Base-by-base conservation (phyloP, 2,797 vertebrate genomes). In the Odontamblyopus rebecca region DNA sequence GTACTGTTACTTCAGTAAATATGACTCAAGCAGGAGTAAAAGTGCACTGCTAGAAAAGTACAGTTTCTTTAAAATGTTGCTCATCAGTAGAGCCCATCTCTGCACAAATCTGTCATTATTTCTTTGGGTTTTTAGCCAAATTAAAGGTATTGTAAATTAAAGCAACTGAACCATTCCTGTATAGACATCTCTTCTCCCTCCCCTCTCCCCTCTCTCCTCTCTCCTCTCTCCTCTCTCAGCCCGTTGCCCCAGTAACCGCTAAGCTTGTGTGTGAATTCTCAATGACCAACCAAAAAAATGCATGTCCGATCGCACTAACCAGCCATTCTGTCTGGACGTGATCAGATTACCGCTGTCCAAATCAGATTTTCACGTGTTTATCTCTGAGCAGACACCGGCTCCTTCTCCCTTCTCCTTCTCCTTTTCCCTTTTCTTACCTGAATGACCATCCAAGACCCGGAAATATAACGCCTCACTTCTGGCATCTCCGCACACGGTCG, bases 401-500 rank as follows among this genome's bases (percentile, higher is more conserved):
- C 62, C 76, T 68, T 63, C 69, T 18, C 41, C 23, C 23, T 23
- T 23, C 16, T 30, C 30, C 30, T 35, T 1, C 32, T 6, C 32
- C 32, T 35, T 1, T 5, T 35, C 32, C 35, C 9, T 9, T 8
- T 38, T 60, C 92, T 92, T 92, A 95, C 93, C 93, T 94, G 86
- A 89, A 86, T 78, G 83, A 82, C 83, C 81, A 84, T 93, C 93
- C 86, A 81, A 68, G 82, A 91, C 57, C 84, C 29, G 2, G 88
- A 80, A 75, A 86, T 75, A 81, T 84, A 75, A 85, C 75, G 78
- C 79, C 13, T 90, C 78, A 88, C 82, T 86, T 94, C 92, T 89
- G 93, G 92, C 92, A 94, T 94, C 80, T 91, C 93, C 92, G 90
- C 88, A 51, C 74, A 83, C 82, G 86, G 72, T 86, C 57, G 79